Percentiles rank a stretch among this genome's conserved stretches.
Conservation (phyloP, 64 coral and sea anemone genomes). For the Montipora capricornis region DNA sequence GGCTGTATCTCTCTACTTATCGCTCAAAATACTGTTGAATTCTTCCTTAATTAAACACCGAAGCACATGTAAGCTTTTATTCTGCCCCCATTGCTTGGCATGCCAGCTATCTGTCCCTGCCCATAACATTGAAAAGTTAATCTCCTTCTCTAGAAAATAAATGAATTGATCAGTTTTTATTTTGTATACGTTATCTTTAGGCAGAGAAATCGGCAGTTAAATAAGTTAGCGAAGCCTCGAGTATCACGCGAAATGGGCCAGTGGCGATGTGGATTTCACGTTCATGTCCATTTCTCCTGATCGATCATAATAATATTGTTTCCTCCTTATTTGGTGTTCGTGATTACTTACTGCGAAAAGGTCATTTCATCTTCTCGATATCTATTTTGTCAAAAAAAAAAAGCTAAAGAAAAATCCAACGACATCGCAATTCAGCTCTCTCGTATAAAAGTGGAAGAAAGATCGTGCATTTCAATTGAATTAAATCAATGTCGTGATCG, state of each 20-base stretch:
- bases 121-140: neutral
- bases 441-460: neutral
- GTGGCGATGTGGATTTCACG: neutral
- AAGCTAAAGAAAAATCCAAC: neutral
- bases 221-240: neutral
- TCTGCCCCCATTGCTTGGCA: conserved; percentile 26
- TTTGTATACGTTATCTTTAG: neutral
- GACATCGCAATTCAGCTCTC: neutral
- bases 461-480: neutral
- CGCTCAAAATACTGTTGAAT: neutral
- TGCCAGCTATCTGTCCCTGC: neutral
- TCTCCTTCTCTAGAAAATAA: neutral
- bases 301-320: conserved; percentile 4
- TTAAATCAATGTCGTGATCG: neutral
- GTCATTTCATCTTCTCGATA: too few relatives aligned
- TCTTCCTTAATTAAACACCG: neutral
- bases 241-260: neutral
- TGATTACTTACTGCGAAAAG: neutral
- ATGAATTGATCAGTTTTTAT: neutral
- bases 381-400: too few relatives aligned
- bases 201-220: neutral
- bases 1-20: neutral
- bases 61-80: conserved; percentile 34
- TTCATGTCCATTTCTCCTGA: conserved; percentile 38
- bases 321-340: neutral